These are phyloP conservation scores for Notolepis coatsorum DNA, from an alignment of 2,797 vertebrate species.

Conservation along the genomic window DNA sequence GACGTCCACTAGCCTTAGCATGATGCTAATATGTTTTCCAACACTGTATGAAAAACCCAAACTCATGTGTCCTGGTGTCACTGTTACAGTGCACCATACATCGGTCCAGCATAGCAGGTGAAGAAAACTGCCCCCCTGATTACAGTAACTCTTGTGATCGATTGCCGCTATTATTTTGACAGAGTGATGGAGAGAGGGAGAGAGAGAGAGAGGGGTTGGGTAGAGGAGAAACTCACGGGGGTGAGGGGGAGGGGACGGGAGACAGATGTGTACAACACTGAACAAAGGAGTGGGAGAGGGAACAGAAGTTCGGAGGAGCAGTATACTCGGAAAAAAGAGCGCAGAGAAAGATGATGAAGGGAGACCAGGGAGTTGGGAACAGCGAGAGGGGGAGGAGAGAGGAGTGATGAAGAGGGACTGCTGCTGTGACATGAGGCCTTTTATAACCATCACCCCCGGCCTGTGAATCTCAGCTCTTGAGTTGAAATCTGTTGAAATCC, in stretches of 20 bases:
- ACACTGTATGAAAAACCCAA: no score
- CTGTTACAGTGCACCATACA: constrained; percentile 42
- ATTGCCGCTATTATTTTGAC: constrained; percentile 59
- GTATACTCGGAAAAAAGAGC: constrained; percentile 35
- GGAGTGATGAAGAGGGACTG: no score
- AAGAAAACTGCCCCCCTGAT: constrained; percentile 58
- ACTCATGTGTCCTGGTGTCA: constrained; percentile 49
- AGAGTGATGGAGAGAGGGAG: constrained; percentile 46
- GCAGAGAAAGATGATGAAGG: constrained; percentile 30
- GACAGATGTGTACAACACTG: constrained; percentile 56
- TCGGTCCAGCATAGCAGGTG: constrained; percentile 42
- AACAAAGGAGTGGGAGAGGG: constrained; percentile 54
- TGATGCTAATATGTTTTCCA: no score
- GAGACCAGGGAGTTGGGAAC: constrained; percentile 47
- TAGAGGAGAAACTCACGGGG: constrained; percentile 52
- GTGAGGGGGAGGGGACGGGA: constrained; percentile 13
- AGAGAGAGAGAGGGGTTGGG: constrained; percentile 36
- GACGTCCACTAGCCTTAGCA: no score
- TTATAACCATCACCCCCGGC: no score
- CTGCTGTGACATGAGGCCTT: constrained; percentile 42
- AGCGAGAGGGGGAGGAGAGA: no score
- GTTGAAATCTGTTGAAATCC: no score
- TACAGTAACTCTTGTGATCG: constrained; percentile 59
- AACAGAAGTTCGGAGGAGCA: constrained; percentile 43
- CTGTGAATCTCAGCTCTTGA: no score